These are phyloP conservation scores for Apodemus agrarius DNA, from an alignment of 2,797 vertebrate species.

Conservation along the genomic window DNA sequence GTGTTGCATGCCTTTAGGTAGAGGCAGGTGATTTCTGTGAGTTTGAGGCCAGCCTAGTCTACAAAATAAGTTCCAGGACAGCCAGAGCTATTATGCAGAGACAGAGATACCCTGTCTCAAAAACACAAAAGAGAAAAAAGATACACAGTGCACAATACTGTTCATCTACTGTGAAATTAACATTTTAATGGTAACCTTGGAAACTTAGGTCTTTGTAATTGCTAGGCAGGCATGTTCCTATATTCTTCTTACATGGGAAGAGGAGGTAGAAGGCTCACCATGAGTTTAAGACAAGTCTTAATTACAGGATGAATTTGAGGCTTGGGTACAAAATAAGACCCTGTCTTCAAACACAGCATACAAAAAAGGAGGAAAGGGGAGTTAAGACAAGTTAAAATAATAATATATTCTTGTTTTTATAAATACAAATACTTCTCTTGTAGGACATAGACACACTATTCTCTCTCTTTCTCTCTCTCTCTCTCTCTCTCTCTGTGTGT, in stretches of 20 bases:
- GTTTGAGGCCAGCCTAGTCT: not conserved
- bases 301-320: not conserved
- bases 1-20: not conserved
- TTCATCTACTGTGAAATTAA: slow-evolving; percentile 24
- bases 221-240: not conserved
- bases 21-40: not conserved
- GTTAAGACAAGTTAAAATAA: slow-evolving; percentile 31
- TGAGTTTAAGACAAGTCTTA: not conserved
- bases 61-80: not conserved
- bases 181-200: not conserved
- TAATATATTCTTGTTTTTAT: slow-evolving; percentile 43
- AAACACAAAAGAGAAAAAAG: not conserved
- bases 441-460: not conserved
- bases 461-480: too few relatives aligned
- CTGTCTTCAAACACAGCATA: not conserved
- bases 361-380: not conserved
- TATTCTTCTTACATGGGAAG: not conserved
- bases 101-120: not conserved
- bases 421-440: slow-evolving; percentile 4
- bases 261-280: not conserved
- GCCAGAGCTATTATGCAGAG: not conserved
- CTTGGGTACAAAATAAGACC: not conserved
- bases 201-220: not conserved
- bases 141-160: not conserved
- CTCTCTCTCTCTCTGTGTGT: too few relatives aligned